These are phyloP conservation scores for Zophobas atratus DNA, from an alignment of 1,140 invertebrate species.

Conservation along the genomic window DNA sequence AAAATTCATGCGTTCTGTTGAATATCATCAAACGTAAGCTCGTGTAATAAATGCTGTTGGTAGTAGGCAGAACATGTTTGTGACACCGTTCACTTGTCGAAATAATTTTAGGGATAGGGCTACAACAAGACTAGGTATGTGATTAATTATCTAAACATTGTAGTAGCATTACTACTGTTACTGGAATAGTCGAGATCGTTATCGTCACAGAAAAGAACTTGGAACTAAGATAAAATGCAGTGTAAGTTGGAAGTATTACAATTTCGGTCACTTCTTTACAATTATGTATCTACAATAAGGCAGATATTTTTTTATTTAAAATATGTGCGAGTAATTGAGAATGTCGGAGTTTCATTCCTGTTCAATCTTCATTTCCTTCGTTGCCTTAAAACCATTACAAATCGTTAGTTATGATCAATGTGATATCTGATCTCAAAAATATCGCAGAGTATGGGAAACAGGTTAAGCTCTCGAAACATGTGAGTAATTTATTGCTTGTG, in stretches of 20 bases:
- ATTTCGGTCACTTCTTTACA: no score
- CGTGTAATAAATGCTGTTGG: conserved; percentile 29
- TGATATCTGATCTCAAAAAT: not conserved
- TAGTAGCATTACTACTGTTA: no score
- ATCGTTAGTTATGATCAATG: conserved; percentile 3
- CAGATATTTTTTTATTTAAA: no score
- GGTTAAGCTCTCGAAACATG: not conserved
- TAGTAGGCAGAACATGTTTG: conserved; percentile 17
- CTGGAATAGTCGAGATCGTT: no score
- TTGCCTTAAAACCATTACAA: conserved; percentile 11
- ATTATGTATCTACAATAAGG: no score
- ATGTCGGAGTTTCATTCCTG: not conserved
- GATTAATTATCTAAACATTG: no score
- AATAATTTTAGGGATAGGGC: not conserved
- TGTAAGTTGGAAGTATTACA: no score
- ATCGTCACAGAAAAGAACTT: no score
- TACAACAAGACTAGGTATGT: no score
- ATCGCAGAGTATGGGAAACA: conserved; percentile 19
- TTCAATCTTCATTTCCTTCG: conserved; percentile 17
- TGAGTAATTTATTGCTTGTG: conserved; percentile 3
- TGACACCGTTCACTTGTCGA: conserved; percentile 4
- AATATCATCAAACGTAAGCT: conserved; percentile 32
- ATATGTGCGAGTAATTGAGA: no score
- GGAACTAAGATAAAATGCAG: not conserved
- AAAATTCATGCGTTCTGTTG: conserved; percentile 32